Conservation (phyloP, 2,113 vertebrate species). For the Platichthys stellatus region DNA sequence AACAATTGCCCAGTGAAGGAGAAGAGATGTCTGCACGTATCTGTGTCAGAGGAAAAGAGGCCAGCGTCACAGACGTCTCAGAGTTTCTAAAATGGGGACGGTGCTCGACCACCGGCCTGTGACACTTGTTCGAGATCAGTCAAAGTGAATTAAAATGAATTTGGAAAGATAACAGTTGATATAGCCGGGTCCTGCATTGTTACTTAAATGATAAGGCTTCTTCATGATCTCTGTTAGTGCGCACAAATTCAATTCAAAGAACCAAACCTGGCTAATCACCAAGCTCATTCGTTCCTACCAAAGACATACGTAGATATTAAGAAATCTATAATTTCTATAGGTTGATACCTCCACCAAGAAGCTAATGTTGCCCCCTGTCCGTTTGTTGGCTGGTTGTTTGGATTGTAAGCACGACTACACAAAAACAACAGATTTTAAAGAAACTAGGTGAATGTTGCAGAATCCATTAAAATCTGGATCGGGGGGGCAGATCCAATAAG, state of each 20-base stretch:
- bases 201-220: background rate
- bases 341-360: too few relatives aligned
- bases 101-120: background rate
- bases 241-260: background rate
- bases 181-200: background rate
- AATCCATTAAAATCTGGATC: too few relatives aligned
- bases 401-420: too few relatives aligned
- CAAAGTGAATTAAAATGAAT: constrained; percentile 3
- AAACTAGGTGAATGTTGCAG: too few relatives aligned
- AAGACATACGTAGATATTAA: too few relatives aligned
- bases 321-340: too few relatives aligned
- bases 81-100: background rate
- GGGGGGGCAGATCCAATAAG: too few relatives aligned
- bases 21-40: background rate
- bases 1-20: background rate
- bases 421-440: too few relatives aligned
- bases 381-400: too few relatives aligned
- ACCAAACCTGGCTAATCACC: background rate
- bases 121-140: background rate
- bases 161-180: constrained; percentile 1
- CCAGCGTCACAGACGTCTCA: background rate
- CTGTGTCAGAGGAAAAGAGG: background rate
- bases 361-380: too few relatives aligned
- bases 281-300: too few relatives aligned
- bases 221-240: background rate